These are phyloP conservation scores for Antheraea mylitta DNA, from an alignment of 1,140 invertebrate species.

Conservation along the genomic window DNA sequence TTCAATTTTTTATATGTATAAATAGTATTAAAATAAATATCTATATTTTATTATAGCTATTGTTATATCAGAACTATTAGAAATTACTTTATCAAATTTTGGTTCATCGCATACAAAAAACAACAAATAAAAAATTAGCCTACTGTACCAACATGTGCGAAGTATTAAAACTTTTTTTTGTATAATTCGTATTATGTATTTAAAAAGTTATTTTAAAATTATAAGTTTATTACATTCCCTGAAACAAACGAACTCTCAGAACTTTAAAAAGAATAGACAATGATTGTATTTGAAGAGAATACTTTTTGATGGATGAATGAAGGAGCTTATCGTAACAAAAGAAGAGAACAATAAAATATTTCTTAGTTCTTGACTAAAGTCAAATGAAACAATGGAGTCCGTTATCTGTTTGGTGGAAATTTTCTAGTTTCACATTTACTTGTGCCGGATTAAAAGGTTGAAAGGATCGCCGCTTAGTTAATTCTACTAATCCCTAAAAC, in stretches of 20 bases:
- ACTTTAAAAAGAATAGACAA: neutral
- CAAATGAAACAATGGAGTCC: conserved; percentile 7
- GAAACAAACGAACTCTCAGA: neutral
- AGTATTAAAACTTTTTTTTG: neutral
- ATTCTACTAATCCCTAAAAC: neutral
- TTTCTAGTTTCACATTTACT: conserved; percentile 9
- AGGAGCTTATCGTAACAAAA: conserved; percentile 1
- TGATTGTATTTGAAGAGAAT: neutral
- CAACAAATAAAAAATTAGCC: too few relatives aligned
- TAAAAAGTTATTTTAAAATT: neutral
- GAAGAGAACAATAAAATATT: conserved; percentile 10
- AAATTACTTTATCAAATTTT: too few relatives aligned
- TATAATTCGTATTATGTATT: neutral
- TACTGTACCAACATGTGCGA: neutral
- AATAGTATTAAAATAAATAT: too few relatives aligned
- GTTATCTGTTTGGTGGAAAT: conserved; percentile 11
- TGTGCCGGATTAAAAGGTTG: neutral
- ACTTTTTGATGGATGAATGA: neutral
- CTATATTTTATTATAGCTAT: too few relatives aligned
- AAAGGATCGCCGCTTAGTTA: conserved; percentile 1
- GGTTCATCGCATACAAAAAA: too few relatives aligned
- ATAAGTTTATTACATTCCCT: neutral
- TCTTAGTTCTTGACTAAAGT: conserved; percentile 8
- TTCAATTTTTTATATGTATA: too few relatives aligned
- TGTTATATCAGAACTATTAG: too few relatives aligned